These are phyloP conservation scores for Hozukius guyotensis DNA, from an alignment of 2,797 vertebrate species.

Conservation along the genomic window DNA sequence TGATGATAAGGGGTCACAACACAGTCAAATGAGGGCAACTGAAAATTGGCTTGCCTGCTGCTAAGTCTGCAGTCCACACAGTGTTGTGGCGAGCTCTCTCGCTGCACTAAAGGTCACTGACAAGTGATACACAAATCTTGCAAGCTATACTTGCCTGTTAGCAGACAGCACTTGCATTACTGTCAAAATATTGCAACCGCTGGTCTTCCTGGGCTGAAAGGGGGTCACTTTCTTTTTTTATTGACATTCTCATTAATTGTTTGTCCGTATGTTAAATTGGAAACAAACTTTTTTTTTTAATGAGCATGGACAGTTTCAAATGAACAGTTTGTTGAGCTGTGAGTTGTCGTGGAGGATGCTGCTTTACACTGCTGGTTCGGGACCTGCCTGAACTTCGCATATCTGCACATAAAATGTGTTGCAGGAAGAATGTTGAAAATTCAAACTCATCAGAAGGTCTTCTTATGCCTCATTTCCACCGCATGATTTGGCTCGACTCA, in stretches of 20 bases:
- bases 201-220: neutral
- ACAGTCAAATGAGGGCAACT: constrained; percentile 1
- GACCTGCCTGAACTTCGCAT: neutral
- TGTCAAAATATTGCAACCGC: neutral
- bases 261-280: neutral
- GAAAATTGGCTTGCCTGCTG: constrained; percentile 5
- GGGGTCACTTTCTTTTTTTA: neutral
- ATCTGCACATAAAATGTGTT: neutral
- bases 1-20: neutral
- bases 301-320: neutral
- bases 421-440: neutral
- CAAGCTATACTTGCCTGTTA: neutral
- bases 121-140: constrained; percentile 20
- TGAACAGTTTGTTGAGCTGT: neutral
- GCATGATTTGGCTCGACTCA: neutral
- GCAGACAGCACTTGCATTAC: constrained; percentile 14
- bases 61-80: neutral
- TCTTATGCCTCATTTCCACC: neutral
- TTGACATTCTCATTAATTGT: neutral
- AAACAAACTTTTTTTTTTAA: neutral
- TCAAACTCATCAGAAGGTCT: neutral
- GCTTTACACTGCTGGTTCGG: neutral
- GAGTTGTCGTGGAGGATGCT: neutral
- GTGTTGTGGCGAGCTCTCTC: neutral
- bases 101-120: constrained; percentile 45